These are phyloP conservation scores for Phoebastria nigripes DNA, from an alignment of 2,797 vertebrate genomes.

Conservation along the genomic window DNA sequence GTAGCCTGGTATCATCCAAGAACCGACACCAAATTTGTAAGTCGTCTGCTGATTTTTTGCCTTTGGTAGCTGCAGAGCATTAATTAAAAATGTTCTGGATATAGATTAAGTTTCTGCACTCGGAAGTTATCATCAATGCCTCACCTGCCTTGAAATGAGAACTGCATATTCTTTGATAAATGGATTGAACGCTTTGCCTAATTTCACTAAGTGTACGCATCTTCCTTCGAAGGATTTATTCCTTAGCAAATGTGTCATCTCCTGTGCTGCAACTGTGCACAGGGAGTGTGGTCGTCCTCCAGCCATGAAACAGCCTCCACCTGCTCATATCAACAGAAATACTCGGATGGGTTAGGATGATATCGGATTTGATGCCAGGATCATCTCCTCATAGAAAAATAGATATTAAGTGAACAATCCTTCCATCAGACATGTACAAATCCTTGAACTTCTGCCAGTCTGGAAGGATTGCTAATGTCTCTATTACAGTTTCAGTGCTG, in stretches of 20 bases:
- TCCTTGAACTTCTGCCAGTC: not conserved
- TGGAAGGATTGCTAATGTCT: not conserved
- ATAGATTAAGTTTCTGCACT: constrained; percentile 20
- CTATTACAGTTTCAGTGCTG: not conserved
- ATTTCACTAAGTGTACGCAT: not conserved
- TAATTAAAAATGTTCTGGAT: constrained; percentile 5
- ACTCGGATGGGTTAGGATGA: not conserved
- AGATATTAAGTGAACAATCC: constrained; percentile 5
- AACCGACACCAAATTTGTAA: not conserved
- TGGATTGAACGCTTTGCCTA: not conserved
- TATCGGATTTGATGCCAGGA: not conserved
- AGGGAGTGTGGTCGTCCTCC: accelerated
- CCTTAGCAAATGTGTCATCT: not conserved
- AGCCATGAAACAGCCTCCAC: not conserved
- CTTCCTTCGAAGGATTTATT: not conserved
- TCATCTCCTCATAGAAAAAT: not conserved
- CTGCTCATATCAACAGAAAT: not conserved
- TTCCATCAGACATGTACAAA: not conserved
- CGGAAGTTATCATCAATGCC: constrained; percentile 23
- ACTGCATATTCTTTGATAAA: not conserved
- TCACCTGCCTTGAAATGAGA: constrained; percentile 19
- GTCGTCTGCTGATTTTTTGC: not conserved
- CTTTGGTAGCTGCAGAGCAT: not conserved
- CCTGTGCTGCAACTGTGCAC: not conserved
- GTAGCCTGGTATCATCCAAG: not conserved